Evolutionary conservation across 2,797 vertebrate species (phyloP).

Genomic region (Pangasius mekongensis): DNA sequence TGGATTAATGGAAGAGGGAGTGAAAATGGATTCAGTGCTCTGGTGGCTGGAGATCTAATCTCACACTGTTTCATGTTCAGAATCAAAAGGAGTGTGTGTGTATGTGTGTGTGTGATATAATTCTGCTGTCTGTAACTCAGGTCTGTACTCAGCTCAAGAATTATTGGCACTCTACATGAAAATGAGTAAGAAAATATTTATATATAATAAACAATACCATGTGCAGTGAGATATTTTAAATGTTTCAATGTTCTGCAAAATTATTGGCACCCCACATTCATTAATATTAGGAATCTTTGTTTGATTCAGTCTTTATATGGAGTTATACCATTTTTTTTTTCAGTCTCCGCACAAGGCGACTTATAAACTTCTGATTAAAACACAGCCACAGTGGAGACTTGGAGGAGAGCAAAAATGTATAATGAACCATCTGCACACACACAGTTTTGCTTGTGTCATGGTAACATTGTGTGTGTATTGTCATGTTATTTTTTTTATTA

Average conservation of each 20-base stretch:
- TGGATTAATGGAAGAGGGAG: not conserved
- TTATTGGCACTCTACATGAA: no score
- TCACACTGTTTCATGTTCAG: constrained; percentile 9
- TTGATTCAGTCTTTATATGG: not conserved
- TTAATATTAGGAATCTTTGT: not conserved
- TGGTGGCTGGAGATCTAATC: not conserved
- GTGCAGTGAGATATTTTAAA: no score
- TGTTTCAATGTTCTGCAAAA: not conserved
- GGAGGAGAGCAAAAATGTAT: not conserved
- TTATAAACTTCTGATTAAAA: not conserved
- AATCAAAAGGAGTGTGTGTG: not conserved
- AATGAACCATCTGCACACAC: not conserved
- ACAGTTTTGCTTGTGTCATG: not conserved
- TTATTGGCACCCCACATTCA: not conserved
- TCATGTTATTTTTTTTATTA: not conserved
- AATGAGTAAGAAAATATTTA: not conserved
- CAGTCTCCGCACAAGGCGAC: not conserved
- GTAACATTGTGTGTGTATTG: not conserved
- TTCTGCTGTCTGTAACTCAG: not conserved
- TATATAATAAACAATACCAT: not conserved
- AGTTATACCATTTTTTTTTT: no score
- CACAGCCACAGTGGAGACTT: not conserved
- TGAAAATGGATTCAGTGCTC: not conserved
- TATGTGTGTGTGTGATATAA: constrained; percentile 6
- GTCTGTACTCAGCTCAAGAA: not conserved